phyloP scores from a whole-genome alignment of 2,113 vertebrate genomes.

The Okapia johnstoni region DNA sequence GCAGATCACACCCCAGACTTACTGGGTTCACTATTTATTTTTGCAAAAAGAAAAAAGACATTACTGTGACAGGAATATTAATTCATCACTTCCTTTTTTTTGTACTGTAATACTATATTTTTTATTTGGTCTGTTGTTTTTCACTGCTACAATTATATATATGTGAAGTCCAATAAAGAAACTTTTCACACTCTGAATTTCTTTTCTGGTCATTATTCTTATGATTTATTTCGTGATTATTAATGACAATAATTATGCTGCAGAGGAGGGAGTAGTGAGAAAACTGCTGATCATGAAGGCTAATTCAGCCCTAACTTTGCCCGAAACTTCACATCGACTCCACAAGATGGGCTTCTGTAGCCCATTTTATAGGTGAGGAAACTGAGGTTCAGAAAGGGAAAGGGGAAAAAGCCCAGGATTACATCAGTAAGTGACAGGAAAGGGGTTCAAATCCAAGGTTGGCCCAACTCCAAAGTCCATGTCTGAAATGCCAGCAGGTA shows the following conservation, averaged over 20 bases:
- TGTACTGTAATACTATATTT: neutral
- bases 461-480: neutral
- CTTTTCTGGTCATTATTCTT: neutral
- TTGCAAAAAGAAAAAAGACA: neutral
- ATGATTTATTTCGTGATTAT: neutral
- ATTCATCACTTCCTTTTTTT: neutral
- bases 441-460: neutral
- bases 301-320: neutral
- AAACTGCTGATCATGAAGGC: neutral
- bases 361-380: neutral
- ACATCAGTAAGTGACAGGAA: neutral
- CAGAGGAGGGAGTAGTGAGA: neutral
- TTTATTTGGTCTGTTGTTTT: neutral
- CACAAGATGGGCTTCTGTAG: neutral
- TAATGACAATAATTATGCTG: neutral
- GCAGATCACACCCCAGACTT: neutral
- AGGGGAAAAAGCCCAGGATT: neutral
- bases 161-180: neutral
- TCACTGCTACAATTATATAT: neutral
- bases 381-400: neutral
- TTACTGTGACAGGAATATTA: neutral
- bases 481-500: neutral
- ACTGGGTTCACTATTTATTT: neutral
- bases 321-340: neutral
- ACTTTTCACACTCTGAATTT: neutral